Conservation (phyloP, 2,888 invertebrate genomes). For the Pristionchus maxplancki region DNA sequence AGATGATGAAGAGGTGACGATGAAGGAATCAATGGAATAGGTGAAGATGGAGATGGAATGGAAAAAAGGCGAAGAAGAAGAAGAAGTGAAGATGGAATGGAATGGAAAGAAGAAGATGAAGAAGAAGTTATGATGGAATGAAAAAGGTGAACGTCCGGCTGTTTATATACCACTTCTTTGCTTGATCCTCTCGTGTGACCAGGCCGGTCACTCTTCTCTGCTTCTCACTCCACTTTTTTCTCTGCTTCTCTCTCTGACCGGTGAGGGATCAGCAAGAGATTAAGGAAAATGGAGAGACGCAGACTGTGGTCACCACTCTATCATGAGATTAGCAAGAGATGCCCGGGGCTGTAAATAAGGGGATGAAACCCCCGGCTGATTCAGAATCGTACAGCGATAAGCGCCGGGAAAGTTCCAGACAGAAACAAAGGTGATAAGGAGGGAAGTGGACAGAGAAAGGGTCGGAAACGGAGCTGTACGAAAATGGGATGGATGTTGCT, state of each 20-base stretch:
- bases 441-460: background rate
- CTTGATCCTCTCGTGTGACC: background rate
- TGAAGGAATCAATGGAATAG: background rate
- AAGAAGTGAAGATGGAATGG: too few relatives aligned
- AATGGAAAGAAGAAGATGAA: too few relatives aligned
- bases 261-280: background rate
- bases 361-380: background rate
- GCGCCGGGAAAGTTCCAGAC: constrained; percentile 3
- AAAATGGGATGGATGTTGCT: background rate
- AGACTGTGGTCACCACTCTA: background rate
- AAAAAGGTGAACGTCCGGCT: background rate
- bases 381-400: constrained; percentile 31
- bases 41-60: background rate
- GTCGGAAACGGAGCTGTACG: background rate
- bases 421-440: constrained; percentile 3
- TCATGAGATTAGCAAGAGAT: background rate
- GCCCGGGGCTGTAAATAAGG: background rate
- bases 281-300: background rate
- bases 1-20: too few relatives aligned
- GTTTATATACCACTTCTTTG: constrained; percentile 3
- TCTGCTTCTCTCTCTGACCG: background rate
- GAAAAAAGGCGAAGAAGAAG: background rate
- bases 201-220: background rate
- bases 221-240: background rate
- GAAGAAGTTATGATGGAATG: background rate